Evolutionary conservation across 2,888 invertebrate genomes (phyloP), one percentile per base, ranked within the genome.

Genomic region (Drosophila neotestacea): DNA sequence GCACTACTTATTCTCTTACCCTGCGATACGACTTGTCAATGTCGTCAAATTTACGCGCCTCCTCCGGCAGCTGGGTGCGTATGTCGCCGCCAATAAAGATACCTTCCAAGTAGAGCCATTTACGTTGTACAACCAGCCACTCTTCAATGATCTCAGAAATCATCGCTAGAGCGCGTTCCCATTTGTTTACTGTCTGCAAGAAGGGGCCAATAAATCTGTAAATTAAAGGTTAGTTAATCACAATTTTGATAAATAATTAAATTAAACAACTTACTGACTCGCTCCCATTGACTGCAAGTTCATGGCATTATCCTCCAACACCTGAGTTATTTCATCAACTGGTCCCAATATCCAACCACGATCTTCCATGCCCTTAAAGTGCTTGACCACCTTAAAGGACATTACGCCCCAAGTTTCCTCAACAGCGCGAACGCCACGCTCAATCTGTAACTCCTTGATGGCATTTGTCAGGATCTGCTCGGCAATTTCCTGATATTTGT

Each of bases 71-170:
- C 89, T 98, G 98, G 0, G 94, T 92, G 54, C 97, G 94, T 76
- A 98, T 98, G 90, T 98, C 98, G 5, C 97, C 97, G 0, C 96
- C 97, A 0, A 97, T 95, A 91, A 98, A 98, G 71, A 98, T 98
- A 0, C 97, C 97, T 91, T 98, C 98, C 74, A 98, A 93, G 90
- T 98, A 97, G 75, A 98, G 93, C 98, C 98, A 98, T 91, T 97
- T 98, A 65, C 96, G 94, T 91, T 98, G 98, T 3, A 97, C 95
- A 4, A 95, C 94, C 90, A 96, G 93, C 98, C 98, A 98, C 77
- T 96, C 96, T 68, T 97, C 97, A 2, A 98, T 94, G 6, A 98
- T 96, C 92, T 98, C 97, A 0, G 96, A 95, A 68, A 98, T 96
- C 7, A 95, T 94, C 0, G 97, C 95, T 85, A 98, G 92, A 2